phyloP scores from a whole-genome alignment of 2,113 vertebrate species.

The Sterna hirundo region DNA sequence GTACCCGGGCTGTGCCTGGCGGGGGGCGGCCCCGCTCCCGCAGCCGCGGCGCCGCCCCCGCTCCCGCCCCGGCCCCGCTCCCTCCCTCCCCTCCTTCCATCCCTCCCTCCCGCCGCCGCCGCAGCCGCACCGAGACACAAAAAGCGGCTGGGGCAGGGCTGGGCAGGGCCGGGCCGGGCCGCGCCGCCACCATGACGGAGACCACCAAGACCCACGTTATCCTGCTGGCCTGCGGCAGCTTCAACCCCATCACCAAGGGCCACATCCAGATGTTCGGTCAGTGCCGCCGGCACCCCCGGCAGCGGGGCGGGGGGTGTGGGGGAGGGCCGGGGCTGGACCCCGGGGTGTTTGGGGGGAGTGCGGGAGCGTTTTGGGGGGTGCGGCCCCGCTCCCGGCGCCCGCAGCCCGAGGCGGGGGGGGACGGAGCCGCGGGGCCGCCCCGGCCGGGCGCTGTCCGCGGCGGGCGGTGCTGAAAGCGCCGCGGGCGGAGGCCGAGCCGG shows the following conservation, averaged over 20 bases:
- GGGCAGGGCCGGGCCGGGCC: constrained; percentile 10
- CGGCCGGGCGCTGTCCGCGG: constrained; percentile 50
- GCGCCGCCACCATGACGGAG: constrained; percentile 83
- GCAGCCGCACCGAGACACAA: constrained; percentile 69
- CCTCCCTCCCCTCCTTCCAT: constrained; percentile 58
- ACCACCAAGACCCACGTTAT: constrained; percentile 93
- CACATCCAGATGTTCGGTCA: constrained; percentile 98
- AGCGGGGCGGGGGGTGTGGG: background rate
- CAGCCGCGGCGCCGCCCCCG: constrained; percentile 70
- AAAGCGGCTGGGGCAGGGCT: constrained; percentile 34
- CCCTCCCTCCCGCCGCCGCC: constrained; percentile 75
- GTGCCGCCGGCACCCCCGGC: constrained; percentile 25
- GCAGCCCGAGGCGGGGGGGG: background rate
- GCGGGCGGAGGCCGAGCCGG: background rate
- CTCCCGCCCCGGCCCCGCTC: constrained; percentile 52
- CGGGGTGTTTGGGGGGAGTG: no score
- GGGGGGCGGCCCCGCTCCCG: constrained; percentile 44
- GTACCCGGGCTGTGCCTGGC: background rate
- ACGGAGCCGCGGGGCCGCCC: background rate
- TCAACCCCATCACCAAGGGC: constrained; percentile 96
- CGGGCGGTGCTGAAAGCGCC: background rate
- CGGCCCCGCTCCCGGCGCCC: background rate
- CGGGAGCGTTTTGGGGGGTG: background rate
- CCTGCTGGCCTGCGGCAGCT: constrained; percentile 94
- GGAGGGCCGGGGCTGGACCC: background rate